Percentiles rank a stretch among this genome's conserved stretches.
Conservation (phyloP, 1,140 invertebrate genomes). For the Agrypnia vestita region DNA sequence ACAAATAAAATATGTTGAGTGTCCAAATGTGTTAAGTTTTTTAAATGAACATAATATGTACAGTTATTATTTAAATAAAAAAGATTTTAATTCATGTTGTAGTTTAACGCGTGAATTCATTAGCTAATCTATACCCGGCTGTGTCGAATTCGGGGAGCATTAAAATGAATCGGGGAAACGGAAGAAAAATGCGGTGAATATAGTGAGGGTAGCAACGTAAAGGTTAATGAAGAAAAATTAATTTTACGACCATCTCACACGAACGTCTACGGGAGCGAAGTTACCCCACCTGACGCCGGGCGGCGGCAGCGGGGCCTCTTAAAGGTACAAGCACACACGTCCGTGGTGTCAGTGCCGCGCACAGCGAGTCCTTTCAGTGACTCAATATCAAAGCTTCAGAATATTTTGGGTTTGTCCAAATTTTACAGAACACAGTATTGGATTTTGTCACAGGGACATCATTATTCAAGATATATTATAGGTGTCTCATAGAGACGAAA, state of each 20-base stretch:
- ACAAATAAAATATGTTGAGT: no score
- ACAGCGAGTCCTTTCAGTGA: no score
- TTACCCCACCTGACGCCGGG: slow-evolving; percentile 2
- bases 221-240: slow-evolving; percentile 62
- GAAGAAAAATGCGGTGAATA: slow-evolving; percentile 59
- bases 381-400: no score
- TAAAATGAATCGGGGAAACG: slow-evolving; percentile 55
- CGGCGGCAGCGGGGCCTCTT: slow-evolving; percentile 20
- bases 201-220: slow-evolving; percentile 60
- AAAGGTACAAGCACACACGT: not conserved
- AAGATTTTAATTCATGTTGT: slow-evolving; percentile 7
- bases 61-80: no score
- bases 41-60: no score
- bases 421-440: no score
- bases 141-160: slow-evolving; percentile 14
- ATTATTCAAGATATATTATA: no score
- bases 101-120: slow-evolving; percentile 11
- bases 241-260: slow-evolving; percentile 61
- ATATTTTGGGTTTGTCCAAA: no score
- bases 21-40: no score
- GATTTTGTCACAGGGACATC: no score
- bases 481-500: no score
- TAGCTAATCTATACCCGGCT: slow-evolving; percentile 18
- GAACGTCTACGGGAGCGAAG: slow-evolving; percentile 54
- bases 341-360: not conserved